Base-by-base conservation (phyloP, 2,797 vertebrate genomes). In the Sandelia bainsii region DNA sequence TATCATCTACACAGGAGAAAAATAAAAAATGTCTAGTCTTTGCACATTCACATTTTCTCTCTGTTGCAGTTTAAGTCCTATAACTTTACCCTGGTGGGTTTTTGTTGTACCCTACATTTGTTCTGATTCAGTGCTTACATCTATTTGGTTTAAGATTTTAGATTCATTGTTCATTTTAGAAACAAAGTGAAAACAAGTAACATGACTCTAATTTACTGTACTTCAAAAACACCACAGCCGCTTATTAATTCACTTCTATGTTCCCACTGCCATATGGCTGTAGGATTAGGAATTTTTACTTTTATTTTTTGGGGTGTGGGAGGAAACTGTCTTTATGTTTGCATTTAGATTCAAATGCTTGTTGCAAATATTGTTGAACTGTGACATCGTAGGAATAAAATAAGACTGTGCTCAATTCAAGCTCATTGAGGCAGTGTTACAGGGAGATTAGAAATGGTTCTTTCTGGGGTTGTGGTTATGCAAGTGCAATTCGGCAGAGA, bases 341-440 rank as follows among this genome's bases (percentile, higher is more conserved):
- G n/a, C 32, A 46, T 69, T 57, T 46, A 17, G n/a, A 45, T 50
- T n/a, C 46, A 12, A 42, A 34, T 29, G 29, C n/a, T 51, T 80
- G 23, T 60, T 58, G 48, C 44, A 39, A 65, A 13, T 11, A 61
- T 27, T 59, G 54, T n/a, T 77, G 62, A 44, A 45, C 48, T 19
- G n/a, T 68, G 42, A 63, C 60, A 62, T 20, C 42, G 34, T 40
- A 44, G 37, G 54, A 66, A 62, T 53, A 63, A 74, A 71, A 44
- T 44, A 37, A 66, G 42, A 46, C 23, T 40, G 29, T 6, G 17
- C n/a, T 48, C 48, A 69, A 68, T 76, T 64, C 72, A 58, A 70
- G 25, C 44, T 57, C 0, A 8, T 39, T 52, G 46, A 73, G 46
- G 40, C 57, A 45, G n/a, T 60, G 23, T 14, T 17, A 37, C 22